A percentile compares a stretch with the other conserved stretches of the same genome.
Evolutionary conservation across 2,797 vertebrate species (phyloP).

Genomic region (Chelon labrosus): DNA sequence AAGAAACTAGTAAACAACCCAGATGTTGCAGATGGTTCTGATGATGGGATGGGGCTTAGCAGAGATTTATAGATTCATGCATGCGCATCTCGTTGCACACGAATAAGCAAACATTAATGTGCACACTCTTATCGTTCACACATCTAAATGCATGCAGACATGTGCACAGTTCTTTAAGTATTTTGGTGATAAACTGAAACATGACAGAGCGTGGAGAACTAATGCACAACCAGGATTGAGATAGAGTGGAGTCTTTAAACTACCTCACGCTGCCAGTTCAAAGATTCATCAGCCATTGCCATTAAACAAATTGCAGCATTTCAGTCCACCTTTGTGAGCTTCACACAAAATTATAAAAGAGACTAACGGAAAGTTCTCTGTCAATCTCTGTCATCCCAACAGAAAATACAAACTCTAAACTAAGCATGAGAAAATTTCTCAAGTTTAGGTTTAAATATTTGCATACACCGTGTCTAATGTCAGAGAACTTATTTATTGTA

Average conservation of each 20-base stretch:
- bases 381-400: neutral
- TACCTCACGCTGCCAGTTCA: neutral
- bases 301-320: neutral
- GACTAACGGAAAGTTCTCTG: neutral
- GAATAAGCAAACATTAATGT: constrained; percentile 35
- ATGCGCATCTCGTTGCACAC: constrained; percentile 49
- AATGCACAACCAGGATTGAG: neutral
- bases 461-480: neutral
- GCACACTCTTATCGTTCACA: constrained; percentile 1
- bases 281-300: neutral
- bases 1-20: constrained; percentile 49
- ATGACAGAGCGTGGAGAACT: neutral
- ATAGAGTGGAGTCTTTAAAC: neutral
- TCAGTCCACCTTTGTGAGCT: neutral
- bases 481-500: neutral
- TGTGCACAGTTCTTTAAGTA: constrained; percentile 9
- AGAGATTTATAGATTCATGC: constrained; percentile 51
- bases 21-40: constrained; percentile 64
- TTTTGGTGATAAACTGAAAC: neutral
- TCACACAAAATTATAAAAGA: neutral
- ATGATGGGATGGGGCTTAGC: constrained; percentile 60
- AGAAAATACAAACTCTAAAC: too few relatives aligned
- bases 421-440: too few relatives aligned
- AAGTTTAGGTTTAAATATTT: neutral
- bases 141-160: constrained; percentile 2